Conservation (phyloP, 1,140 invertebrate genomes). For the Polypedilum vanderplanki region DNA sequence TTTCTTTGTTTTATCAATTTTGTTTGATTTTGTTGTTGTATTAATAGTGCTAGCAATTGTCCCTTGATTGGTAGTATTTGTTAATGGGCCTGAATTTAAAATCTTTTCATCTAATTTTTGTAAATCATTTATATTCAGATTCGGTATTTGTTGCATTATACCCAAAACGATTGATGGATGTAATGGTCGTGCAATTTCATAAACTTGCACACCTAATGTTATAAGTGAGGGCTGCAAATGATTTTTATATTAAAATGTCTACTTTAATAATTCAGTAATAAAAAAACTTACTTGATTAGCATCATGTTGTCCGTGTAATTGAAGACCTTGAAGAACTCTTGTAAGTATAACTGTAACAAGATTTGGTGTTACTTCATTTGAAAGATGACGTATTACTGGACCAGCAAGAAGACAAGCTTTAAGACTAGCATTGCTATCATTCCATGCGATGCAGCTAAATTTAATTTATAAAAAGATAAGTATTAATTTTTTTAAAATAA, state of each 20-base stretch:
- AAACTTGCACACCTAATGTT: conserved; percentile 54
- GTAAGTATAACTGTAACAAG: conserved; percentile 64
- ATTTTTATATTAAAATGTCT: neutral
- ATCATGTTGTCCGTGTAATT: conserved; percentile 78
- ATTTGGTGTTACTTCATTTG: conserved; percentile 52
- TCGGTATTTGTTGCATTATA: conserved; percentile 68
- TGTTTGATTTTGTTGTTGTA: conserved; percentile 58
- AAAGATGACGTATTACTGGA: conserved; percentile 55
- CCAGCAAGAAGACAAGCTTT: conserved; percentile 65
- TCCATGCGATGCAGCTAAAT: conserved; percentile 54
- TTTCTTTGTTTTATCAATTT: conserved; percentile 81
- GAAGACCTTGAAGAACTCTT: conserved; percentile 64
- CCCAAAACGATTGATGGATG: conserved; percentile 58
- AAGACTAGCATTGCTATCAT: conserved; percentile 69
- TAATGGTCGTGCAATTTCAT: conserved; percentile 68
- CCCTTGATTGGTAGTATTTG: conserved; percentile 18
- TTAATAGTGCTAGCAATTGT: conserved; percentile 44
- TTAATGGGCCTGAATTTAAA: conserved; percentile 23
- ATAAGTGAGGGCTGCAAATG: conserved; percentile 38
- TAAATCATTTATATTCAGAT: conserved; percentile 65
- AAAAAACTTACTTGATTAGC: conserved; percentile 54
- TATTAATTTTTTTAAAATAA: too few species aligned
- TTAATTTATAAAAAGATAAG: too few species aligned
- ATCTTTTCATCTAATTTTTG: conserved; percentile 80
- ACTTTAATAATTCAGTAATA: conserved; percentile 33